Evolutionary conservation across 2,888 invertebrate species (phyloP), one percentile per base, ranked within the genome.

Genomic region (Erebia epiphron): DNA sequence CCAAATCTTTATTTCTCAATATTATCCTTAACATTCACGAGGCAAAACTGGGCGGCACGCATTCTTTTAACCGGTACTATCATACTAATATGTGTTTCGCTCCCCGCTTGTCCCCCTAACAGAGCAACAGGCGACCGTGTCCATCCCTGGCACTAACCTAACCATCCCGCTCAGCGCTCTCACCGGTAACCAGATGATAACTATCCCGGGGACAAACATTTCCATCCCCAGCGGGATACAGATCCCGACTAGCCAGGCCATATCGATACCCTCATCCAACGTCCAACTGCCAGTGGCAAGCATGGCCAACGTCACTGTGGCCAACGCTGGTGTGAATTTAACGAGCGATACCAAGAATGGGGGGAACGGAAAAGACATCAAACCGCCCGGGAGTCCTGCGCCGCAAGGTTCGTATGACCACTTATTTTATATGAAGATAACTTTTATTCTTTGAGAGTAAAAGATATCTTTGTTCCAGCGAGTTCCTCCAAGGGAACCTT

Each of bases 81-180:
- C 89, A 84, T 90, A 92, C 92, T 92, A 92, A 92, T 92, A 81
- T 84, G 79, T 89, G 86, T 89, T 87, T 86, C 85, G 81, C 80
- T 74, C 80, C 79, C 78, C 72, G 73, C 75, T 75, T 70, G 68
- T 65, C 68, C 73, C 69, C 74, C 85, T 86, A 85, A 86, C 92
- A 92, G 93, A 93, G 80, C 93, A 92, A 80, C 91, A 90, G 84
- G 91, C 95, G 76, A 91, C 94, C 74, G 87, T 95, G 79, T 94
- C 94, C 67, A 95, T 95, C 79, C 95, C 95, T 70, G 95, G 95
- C 83, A 95, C 95, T 80, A 95, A 95, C 87, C 91, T 95, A 78
- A 90, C 94, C 82, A 94, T 95, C 78, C 95, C 95, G 68, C 79
- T 94, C 81, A 89, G 88, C 83, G 91, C 92, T 77, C 82, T 93